Evolutionary conservation across 2,113 vertebrate genomes (phyloP).

Genomic region (Murina feae): DNA sequence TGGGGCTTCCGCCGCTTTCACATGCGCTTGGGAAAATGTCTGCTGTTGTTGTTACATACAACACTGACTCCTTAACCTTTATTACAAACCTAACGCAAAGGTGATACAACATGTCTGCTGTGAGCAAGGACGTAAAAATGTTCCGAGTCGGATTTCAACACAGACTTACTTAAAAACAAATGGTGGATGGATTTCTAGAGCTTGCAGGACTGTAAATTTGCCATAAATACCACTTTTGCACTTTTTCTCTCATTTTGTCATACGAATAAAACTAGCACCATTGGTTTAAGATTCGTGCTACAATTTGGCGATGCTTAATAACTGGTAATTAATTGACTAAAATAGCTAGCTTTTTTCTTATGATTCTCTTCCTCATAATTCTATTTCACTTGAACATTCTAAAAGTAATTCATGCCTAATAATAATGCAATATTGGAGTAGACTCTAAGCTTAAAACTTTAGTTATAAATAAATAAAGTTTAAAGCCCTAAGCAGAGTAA

Average conservation of each 20-base stretch:
- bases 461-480: background rate
- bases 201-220: background rate
- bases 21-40: background rate
- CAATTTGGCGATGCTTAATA: background rate
- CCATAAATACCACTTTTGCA: background rate
- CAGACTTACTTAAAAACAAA: slow-evolving; percentile 43
- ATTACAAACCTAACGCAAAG: slow-evolving; percentile 49
- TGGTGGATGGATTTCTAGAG: background rate
- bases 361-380: background rate
- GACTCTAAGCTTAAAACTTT: slow-evolving; percentile 13
- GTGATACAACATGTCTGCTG: slow-evolving; percentile 28
- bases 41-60: slow-evolving; percentile 47
- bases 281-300: background rate
- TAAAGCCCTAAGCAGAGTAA: slow-evolving; percentile 19
- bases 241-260: background rate
- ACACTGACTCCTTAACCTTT: slow-evolving; percentile 50
- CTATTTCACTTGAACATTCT: slow-evolving; percentile 8
- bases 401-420: slow-evolving; percentile 14
- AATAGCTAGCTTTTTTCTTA: background rate
- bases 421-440: background rate
- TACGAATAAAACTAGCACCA: background rate
- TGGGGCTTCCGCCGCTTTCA: slow-evolving; percentile 37
- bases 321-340: background rate
- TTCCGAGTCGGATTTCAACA: slow-evolving; percentile 22
- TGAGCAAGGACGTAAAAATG: slow-evolving; percentile 40